These are phyloP conservation scores for Drosophila nr. perissopoda DNA, from an alignment of 2,888 invertebrate genomes.

Conservation along the genomic window DNA sequence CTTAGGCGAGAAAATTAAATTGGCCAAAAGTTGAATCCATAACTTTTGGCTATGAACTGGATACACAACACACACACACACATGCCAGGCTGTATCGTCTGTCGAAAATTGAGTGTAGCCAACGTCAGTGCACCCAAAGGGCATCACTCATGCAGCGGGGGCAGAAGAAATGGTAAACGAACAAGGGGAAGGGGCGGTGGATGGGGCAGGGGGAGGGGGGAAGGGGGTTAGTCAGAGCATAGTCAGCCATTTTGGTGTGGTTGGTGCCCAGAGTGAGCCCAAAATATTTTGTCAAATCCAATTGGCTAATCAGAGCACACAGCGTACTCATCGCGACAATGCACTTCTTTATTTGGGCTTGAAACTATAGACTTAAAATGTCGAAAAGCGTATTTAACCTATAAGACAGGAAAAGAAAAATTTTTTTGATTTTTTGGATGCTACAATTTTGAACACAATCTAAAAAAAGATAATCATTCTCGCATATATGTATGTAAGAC, in stretches of 20 bases:
- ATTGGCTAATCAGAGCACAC: constrained; percentile 54
- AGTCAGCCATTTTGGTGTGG: constrained; percentile 72
- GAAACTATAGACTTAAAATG: too few species aligned
- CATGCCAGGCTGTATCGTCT: constrained; percentile 48
- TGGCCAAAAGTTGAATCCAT: constrained; percentile 83
- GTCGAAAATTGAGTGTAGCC: constrained; percentile 76
- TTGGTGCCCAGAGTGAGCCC: constrained; percentile 25
- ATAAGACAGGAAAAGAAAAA: not conserved
- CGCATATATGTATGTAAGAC: not conserved
- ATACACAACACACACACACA: constrained; percentile 52
- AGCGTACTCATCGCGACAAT: not conserved
- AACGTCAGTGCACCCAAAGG: constrained; percentile 51
- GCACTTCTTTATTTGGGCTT: not conserved
- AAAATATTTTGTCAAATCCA: constrained; percentile 58
- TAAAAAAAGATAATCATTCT: not conserved
- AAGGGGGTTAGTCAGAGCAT: constrained; percentile 1
- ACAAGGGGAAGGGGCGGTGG: not conserved
- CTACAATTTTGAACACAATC: not conserved
- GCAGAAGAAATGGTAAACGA: not conserved
- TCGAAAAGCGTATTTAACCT: not conserved
- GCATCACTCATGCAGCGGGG: constrained; percentile 32
- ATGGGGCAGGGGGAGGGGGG: not conserved
- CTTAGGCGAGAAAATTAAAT: constrained; percentile 84
- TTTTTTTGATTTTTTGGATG: not conserved
- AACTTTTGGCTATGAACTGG: constrained; percentile 76